These are phyloP conservation scores for Acholoe squamosa DNA, from an alignment of 2,888 invertebrate species.

Conservation along the genomic window DNA sequence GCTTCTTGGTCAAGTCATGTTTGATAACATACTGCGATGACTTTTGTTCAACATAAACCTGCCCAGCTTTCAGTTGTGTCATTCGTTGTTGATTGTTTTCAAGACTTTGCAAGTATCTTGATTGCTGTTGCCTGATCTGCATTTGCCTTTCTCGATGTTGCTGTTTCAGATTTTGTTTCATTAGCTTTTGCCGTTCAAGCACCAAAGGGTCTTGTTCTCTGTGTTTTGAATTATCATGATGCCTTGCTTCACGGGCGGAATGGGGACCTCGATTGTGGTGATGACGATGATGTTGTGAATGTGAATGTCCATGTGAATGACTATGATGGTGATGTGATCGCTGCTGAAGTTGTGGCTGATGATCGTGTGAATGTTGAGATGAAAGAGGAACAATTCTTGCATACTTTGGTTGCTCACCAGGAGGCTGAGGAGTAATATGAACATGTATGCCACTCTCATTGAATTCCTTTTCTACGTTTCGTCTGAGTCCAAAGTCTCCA, in stretches of 20 bases:
- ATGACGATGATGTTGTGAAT: conserved; percentile 37
- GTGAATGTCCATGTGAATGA: conserved; percentile 19
- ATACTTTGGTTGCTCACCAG: conserved; percentile 23
- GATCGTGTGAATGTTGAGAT: conserved; percentile 35
- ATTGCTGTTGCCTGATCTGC: conserved; percentile 49
- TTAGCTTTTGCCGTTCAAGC: conserved; percentile 12
- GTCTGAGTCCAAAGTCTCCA: not conserved
- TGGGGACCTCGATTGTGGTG: not conserved
- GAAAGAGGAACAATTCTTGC: conserved; percentile 54
- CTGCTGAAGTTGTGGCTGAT: conserved; percentile 10
- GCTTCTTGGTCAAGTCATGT: conserved; percentile 42
- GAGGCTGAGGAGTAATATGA: conserved; percentile 44
- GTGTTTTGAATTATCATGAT: not conserved
- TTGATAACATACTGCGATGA: conserved; percentile 54
- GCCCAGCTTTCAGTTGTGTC: conserved; percentile 4
- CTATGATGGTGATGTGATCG: conserved; percentile 11
- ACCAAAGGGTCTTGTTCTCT: not conserved
- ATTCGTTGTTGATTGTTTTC: conserved; percentile 2
- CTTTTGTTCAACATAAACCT: conserved; percentile 50
- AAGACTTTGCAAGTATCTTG: not conserved
- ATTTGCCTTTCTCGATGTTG: conserved; percentile 54
- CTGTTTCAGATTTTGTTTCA: conserved; percentile 57
- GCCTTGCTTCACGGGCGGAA: not conserved
- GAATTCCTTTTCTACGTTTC: conserved; percentile 24
- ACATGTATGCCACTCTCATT: conserved; percentile 52